Evolutionary conservation across 2,888 invertebrate species (phyloP), one percentile per base, ranked within the genome.

Genomic region (Drosophila setosimentum): DNA sequence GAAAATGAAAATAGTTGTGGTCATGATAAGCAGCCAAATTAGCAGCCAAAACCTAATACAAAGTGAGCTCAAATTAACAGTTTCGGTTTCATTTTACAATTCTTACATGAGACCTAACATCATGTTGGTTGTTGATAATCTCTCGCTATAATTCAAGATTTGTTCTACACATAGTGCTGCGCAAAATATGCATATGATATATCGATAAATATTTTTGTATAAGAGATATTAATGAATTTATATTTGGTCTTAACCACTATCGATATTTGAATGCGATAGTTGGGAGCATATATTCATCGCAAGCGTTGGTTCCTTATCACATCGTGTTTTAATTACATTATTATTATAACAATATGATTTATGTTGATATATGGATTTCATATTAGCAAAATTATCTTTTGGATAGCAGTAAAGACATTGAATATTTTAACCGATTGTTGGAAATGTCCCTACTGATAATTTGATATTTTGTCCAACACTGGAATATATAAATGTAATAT

Each of bases 71-170:
- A 37, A 33, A 55, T 67, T 30, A 50, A 33, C 11, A 40, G 48
- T 29, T 35, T n/a, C 48, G 2, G 30, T 29, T 10, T 32, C 2
- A 24, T 11, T 55, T 27, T 24, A 13, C 35, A 45, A 48, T 53
- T 37, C 78, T 72, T 72, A 78, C 78, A 80, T 57, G 40, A 67
- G 35, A 45, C 59, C 61, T 64, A 80, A 59, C 48, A 64, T 29
- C 80, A 79, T 75, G 5, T 42, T 63, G 32, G 11, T 74, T 62
- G 21, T 30, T 57, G 8, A 29, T 7, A 57, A 30, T 30, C 32
- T 29, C 42, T 21, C 2, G 16, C 45, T 45, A 24, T 24, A 24
- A 48, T 50, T 21, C 11, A 27, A 27, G 62, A 27, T 24, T 3
- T 54, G 30, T 4, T 13, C 32, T 13, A 29, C 27, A 7, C n/a